phyloP scores from a whole-genome alignment of 2,797 vertebrate species.

The Chiroxiphia lanceolata region DNA sequence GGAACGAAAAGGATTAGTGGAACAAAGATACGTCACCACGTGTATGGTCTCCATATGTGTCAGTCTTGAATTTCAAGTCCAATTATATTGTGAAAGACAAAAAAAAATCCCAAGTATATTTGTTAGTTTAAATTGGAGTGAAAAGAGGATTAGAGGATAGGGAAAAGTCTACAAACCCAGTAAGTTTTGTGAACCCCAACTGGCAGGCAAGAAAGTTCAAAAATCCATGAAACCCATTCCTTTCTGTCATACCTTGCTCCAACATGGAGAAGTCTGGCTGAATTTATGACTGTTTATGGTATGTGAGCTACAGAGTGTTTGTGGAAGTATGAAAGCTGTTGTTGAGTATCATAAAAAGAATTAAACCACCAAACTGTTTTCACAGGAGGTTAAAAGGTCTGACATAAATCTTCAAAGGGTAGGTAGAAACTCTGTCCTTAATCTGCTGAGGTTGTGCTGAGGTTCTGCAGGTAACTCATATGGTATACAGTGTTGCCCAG shows the following conservation, averaged over 20 bases:
- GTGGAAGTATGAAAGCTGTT: conserved; percentile 46
- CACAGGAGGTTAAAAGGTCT: conserved; percentile 32
- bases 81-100: background rate
- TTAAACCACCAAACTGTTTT: conserved; percentile 39
- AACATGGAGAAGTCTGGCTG: background rate
- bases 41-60: conserved; percentile 19
- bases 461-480: background rate
- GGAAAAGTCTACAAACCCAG: background rate
- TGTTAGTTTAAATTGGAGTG: background rate
- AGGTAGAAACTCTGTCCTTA: conserved; percentile 5
- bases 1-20: fast-evolving
- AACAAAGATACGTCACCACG: background rate
- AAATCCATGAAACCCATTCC: background rate
- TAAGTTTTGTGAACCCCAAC: background rate
- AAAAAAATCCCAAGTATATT: background rate
- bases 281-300: conserved; percentile 27
- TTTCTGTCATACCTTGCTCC: background rate
- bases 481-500: background rate
- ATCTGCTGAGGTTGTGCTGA: background rate
- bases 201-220: background rate
- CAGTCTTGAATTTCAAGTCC: background rate
- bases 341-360: conserved; percentile 46
- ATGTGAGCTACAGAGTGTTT: background rate
- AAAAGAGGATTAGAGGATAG: background rate
- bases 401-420: conserved; percentile 42